phyloP scores from a whole-genome alignment of 2,113 vertebrate genomes.

The Epinephelus fuscoguttatus region DNA sequence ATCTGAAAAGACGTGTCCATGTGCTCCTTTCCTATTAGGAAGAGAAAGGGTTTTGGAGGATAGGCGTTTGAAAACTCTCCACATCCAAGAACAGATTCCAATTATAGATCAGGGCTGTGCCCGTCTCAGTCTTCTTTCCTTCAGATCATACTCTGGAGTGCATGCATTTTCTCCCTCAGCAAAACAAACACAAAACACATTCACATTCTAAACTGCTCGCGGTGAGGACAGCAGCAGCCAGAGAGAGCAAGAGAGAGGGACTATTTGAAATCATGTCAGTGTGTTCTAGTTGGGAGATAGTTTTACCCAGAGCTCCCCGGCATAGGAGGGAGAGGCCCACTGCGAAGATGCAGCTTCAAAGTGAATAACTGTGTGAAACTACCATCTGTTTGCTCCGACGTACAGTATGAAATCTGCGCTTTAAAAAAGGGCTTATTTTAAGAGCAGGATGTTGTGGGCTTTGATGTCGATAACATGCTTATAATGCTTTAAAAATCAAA shows the following conservation, averaged over 20 bases:
- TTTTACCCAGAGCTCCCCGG: conserved; percentile 55
- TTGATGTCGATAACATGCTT: conserved; percentile 58
- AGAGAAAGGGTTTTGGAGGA: conserved; percentile 69
- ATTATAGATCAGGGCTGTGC: conserved; percentile 88
- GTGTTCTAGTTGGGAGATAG: conserved; percentile 60
- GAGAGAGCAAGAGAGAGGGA: conserved; percentile 37
- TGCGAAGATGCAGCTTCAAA: conserved; percentile 59
- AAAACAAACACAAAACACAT: conserved; percentile 85
- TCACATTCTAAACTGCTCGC: conserved; percentile 64
- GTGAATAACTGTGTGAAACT: conserved; percentile 66
- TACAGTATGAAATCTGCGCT: conserved; percentile 20
- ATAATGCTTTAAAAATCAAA: conserved; percentile 35
- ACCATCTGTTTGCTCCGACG: conserved; percentile 59
- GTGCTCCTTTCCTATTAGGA: conserved; percentile 72
- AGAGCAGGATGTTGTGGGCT: conserved; percentile 41
- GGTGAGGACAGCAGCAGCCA: conserved; percentile 50
- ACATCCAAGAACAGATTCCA: conserved; percentile 87
- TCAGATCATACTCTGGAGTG: conserved; percentile 85
- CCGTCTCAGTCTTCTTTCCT: conserved; percentile 81
- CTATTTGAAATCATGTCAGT: conserved; percentile 70
- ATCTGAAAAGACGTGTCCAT: conserved; percentile 68
- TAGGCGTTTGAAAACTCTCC: conserved; percentile 75
- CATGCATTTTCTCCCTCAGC: conserved; percentile 80
- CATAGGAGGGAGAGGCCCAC: conserved; percentile 27
- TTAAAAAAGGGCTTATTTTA: conserved; percentile 47